Evolutionary conservation across 2,888 invertebrate species (phyloP).

Genomic region (Chrysopilus asiliformis): DNA sequence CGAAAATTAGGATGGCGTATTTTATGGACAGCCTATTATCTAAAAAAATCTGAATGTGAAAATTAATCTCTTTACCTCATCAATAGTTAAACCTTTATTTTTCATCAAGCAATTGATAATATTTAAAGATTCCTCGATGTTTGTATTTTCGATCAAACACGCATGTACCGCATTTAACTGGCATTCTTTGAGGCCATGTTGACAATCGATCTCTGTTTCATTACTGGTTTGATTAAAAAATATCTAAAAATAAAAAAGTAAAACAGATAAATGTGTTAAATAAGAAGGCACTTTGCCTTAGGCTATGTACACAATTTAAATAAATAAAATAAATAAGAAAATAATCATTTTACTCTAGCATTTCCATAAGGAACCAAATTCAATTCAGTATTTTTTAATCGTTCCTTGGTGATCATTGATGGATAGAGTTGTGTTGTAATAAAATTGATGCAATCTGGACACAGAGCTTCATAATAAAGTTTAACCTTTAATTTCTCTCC

Average conservation of each 20-base stretch:
- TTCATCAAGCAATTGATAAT: constrained; percentile 28
- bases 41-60: too few species aligned
- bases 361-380: constrained; percentile 32
- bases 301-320: background rate
- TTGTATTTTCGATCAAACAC: constrained; percentile 26
- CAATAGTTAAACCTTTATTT: constrained; percentile 6
- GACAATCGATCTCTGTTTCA: constrained; percentile 23
- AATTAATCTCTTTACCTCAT: background rate
- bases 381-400: constrained; percentile 22
- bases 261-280: background rate
- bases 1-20: too few species aligned
- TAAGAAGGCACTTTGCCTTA: background rate
- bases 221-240: constrained; percentile 19
- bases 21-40: too few species aligned
- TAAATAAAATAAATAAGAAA: background rate
- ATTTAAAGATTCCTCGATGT: constrained; percentile 18
- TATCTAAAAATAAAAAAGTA: constrained; percentile 12
- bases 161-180: constrained; percentile 31
- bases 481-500: constrained; percentile 22
- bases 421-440: constrained; percentile 22
- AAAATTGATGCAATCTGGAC: constrained; percentile 29
- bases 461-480: constrained; percentile 32
- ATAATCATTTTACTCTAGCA: constrained; percentile 23
- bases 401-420: constrained; percentile 22
- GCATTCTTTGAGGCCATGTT: constrained; percentile 29